These are phyloP conservation scores for Agrotis exclamationis DNA, from an alignment of 2,888 invertebrate genomes.

Conservation along the genomic window DNA sequence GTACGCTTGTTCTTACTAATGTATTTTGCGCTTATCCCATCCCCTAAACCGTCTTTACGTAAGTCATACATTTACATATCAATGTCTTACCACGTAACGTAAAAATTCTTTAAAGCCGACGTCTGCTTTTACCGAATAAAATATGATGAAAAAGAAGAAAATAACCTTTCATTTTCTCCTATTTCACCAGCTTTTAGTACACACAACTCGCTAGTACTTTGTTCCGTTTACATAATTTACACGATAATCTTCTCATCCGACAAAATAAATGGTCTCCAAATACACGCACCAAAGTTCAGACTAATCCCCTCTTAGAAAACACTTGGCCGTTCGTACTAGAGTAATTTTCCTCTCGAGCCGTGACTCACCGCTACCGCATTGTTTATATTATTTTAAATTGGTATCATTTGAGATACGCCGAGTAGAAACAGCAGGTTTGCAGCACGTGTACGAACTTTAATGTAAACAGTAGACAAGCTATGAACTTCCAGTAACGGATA, in stretches of 20 bases:
- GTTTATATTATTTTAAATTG: conserved; percentile 64
- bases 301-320: conserved; percentile 59
- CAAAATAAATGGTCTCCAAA: conserved; percentile 18
- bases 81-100: too few species aligned
- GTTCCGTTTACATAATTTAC: not conserved
- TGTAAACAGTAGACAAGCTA: conserved; percentile 52
- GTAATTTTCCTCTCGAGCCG: conserved; percentile 68
- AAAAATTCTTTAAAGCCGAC: too few species aligned
- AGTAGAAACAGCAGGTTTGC: conserved; percentile 49
- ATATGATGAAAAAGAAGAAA: not conserved
- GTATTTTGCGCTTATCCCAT: too few species aligned
- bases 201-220: not conserved
- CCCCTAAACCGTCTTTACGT: too few species aligned
- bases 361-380: conserved; percentile 60
- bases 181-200: not conserved
- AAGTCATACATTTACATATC: too few species aligned
- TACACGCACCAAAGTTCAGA: conserved; percentile 22
- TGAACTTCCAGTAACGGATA: conserved; percentile 33
- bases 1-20: not conserved
- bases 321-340: conserved; percentile 53
- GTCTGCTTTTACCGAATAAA: too few species aligned
- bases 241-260: conserved; percentile 2
- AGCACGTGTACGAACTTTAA: conserved; percentile 53
- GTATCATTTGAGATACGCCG: conserved; percentile 51
- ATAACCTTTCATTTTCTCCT: not conserved